Evolutionary conservation across 64 coral and sea anemone genomes (phyloP).

Genomic region (Porites australiensis): DNA sequence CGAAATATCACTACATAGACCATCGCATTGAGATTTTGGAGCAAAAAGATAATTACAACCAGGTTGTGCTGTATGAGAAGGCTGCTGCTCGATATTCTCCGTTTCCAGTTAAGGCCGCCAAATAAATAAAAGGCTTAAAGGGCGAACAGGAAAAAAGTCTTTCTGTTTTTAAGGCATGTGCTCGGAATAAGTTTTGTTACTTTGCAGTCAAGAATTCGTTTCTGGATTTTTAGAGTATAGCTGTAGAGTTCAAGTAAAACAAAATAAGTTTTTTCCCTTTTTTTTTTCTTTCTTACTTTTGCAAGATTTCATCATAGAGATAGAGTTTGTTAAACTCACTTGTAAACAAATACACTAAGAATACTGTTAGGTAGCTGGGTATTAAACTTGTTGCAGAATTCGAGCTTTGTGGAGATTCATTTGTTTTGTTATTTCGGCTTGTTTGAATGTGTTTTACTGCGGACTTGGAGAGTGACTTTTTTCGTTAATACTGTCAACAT

Average conservation of each 20-base stretch:
- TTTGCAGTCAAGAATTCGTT: background rate
- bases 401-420: background rate
- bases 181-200: background rate
- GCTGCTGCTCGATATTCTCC: background rate
- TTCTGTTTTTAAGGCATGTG: background rate
- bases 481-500: no score
- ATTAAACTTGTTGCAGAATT: background rate
- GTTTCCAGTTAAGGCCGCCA: background rate
- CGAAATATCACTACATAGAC: background rate
- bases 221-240: background rate
- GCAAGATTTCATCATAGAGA: background rate
- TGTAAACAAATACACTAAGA: background rate
- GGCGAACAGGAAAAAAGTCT: background rate
- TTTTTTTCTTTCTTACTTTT: background rate
- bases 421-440: no score
- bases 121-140: background rate
- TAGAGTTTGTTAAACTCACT: background rate
- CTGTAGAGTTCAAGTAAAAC: background rate
- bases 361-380: background rate
- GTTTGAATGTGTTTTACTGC: no score
- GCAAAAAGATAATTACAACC: background rate
- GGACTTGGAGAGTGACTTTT: no score
- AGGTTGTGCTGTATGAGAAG: background rate
- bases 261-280: background rate
- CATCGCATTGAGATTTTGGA: conserved; percentile 3